Evolutionary conservation across 2,797 vertebrate genomes (phyloP).

Genomic region (Tapera naevia): DNA sequence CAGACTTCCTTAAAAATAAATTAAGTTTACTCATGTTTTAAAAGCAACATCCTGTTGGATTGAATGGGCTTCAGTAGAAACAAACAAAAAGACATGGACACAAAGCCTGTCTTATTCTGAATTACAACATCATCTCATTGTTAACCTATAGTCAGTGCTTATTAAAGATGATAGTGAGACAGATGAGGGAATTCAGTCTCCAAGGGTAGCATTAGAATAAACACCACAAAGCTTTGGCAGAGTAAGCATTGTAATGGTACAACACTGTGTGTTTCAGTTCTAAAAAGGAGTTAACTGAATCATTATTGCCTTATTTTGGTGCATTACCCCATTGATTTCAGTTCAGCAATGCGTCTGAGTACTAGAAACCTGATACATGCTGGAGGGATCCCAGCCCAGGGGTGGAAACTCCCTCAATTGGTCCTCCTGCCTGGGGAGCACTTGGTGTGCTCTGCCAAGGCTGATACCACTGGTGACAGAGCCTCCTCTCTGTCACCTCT

Average conservation of each 20-base stretch:
- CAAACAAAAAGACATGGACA: neutral
- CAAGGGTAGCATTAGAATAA: neutral
- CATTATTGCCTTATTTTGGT: neutral
- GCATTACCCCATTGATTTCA: neutral
- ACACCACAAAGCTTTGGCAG: neutral
- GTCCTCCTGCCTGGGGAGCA: neutral
- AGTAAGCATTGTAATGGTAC: neutral
- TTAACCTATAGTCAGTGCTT: neutral
- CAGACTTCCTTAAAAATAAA: neutral
- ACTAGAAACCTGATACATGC: rapidly evolving
- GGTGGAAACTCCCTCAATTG: rapidly evolving
- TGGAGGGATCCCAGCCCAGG: neutral
- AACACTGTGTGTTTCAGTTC: neutral
- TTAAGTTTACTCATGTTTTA: neutral
- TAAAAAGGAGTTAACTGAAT: neutral
- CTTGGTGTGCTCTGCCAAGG: neutral
- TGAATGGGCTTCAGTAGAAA: neutral
- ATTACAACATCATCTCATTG: neutral
- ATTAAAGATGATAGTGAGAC: neutral
- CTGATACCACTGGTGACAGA: neutral
- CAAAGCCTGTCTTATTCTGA: neutral
- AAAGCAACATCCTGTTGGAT: neutral
- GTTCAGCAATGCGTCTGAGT: rapidly evolving
- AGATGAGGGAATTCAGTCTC: neutral
- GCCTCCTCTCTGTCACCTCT: neutral